Percentiles rank a stretch among this genome's conserved stretches.
Conservation (phyloP, 1,140 invertebrate genomes). For the Rhynchophorus ferrugineus region DNA sequence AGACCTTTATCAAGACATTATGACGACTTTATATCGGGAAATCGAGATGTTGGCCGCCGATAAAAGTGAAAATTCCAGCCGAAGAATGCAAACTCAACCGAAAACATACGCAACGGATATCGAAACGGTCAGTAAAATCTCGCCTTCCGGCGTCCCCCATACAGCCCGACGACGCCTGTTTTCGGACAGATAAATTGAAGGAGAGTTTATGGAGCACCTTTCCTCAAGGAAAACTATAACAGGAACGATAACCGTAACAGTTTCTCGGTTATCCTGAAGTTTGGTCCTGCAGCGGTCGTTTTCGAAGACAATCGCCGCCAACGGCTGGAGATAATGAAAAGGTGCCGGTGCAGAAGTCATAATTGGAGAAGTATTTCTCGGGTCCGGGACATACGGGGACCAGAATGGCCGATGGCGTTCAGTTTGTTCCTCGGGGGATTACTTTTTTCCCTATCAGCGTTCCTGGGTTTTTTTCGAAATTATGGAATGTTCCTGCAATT, state of each 20-base stretch:
- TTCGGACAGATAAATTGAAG: constrained; percentile 32
- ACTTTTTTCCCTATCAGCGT: neutral
- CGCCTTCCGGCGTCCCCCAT: constrained; percentile 15
- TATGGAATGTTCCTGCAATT: neutral
- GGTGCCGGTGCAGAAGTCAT: constrained; percentile 30
- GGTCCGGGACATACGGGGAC: constrained; percentile 31
- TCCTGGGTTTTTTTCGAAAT: neutral
- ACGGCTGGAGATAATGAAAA: constrained; percentile 40
- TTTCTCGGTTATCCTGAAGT: constrained; percentile 36
- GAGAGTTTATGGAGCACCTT: constrained; percentile 39
- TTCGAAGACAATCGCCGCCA: constrained; percentile 29
- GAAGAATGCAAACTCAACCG: constrained; percentile 12
- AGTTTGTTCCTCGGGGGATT: too few species aligned
- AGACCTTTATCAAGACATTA: too few species aligned
- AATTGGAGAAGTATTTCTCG: constrained; percentile 22
- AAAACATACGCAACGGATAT: constrained; percentile 17
- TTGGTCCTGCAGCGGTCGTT: constrained; percentile 38
- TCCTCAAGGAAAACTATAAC: constrained; percentile 40
- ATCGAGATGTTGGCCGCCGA: neutral
- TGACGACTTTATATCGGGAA: neutral
- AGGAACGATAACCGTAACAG: constrained; percentile 39
- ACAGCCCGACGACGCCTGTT: constrained; percentile 12
- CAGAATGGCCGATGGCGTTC: neutral
- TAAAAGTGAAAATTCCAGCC: constrained; percentile 3
- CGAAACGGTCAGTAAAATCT: constrained; percentile 18